Conservation (phyloP, 2,113 vertebrate species). For the Galeopterus variegatus region DNA sequence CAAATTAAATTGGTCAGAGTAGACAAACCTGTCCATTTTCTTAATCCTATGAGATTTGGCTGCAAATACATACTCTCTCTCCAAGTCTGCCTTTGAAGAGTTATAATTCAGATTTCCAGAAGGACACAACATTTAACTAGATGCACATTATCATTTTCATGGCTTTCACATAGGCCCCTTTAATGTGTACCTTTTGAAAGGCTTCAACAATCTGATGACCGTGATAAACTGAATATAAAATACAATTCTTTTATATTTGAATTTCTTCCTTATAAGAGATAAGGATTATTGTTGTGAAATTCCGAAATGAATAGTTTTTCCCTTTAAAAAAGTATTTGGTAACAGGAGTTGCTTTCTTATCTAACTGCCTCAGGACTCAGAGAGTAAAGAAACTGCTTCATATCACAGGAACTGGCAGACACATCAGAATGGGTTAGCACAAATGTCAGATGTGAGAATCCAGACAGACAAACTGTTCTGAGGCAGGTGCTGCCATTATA, state of each 20-base stretch:
- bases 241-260: background rate
- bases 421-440: background rate
- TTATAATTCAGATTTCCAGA: slow-evolving; percentile 7
- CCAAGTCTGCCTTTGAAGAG: background rate
- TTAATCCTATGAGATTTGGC: background rate
- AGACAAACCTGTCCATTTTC: background rate
- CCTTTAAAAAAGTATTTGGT: background rate
- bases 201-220: slow-evolving; percentile 1
- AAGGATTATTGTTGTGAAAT: background rate
- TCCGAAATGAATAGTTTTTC: background rate
- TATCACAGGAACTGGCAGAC: background rate
- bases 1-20: background rate
- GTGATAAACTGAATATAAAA: background rate
- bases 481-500: background rate
- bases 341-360: slow-evolving; percentile 7
- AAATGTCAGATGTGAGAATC: background rate
- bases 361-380: background rate
- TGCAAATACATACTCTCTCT: background rate
- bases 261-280: slow-evolving; percentile 1
- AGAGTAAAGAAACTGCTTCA: background rate
- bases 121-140: background rate
- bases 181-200: background rate
- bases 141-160: background rate
- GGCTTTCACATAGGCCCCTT: background rate
- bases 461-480: background rate